Conservation (phyloP, 2,113 vertebrate species). For the Psophia crepitans region DNA sequence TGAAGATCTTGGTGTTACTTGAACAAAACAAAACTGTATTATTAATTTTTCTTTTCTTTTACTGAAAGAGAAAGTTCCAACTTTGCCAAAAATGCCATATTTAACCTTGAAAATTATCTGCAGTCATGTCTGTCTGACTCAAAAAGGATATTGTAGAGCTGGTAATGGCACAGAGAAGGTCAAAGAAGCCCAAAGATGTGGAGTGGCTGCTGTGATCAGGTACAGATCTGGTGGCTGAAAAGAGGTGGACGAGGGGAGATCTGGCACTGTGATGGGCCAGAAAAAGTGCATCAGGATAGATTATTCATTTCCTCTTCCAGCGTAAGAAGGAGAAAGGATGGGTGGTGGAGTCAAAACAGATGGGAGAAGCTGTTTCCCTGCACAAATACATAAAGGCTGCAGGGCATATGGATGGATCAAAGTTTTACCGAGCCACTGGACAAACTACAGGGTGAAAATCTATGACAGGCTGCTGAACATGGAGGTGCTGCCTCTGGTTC, state of each 20-base stretch:
- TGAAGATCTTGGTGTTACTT: background rate
- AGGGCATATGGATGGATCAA: background rate
- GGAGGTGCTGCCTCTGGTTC: rapidly evolving
- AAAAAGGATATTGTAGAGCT: background rate
- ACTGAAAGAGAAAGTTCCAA: background rate
- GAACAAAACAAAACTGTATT: background rate
- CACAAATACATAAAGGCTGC: background rate
- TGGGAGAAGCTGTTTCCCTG: background rate
- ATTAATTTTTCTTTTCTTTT: background rate
- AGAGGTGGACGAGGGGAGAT: background rate
- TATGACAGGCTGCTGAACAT: background rate
- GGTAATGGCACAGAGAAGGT: background rate
- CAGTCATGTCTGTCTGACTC: background rate
- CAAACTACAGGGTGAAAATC: background rate
- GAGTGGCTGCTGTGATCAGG: background rate
- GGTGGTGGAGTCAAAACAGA: background rate
- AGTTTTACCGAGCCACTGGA: background rate
- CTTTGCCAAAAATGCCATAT: background rate
- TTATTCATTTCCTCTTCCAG: background rate
- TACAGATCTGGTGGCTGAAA: background rate
- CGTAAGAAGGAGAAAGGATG: background rate
- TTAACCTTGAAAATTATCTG: background rate
- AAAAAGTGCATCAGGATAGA: background rate
- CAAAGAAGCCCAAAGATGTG: background rate
- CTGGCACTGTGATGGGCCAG: background rate